These are phyloP conservation scores for Pegoplata infirma DNA, from an alignment of 2,888 invertebrate species.

Conservation along the genomic window DNA sequence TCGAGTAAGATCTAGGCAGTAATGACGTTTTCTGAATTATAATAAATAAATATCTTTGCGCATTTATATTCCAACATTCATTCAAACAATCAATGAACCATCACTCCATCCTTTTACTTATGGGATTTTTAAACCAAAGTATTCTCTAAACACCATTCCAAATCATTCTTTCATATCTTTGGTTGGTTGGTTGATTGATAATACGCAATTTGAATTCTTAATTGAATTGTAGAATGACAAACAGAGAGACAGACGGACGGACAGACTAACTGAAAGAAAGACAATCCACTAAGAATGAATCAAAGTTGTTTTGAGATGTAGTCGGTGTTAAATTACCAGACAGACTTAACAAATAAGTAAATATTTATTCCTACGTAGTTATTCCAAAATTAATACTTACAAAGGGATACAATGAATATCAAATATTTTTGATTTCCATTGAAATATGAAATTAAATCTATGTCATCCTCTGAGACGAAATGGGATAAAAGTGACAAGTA, in stretches of 20 bases:
- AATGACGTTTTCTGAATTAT: conserved; percentile 49
- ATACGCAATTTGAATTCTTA: conserved; percentile 58
- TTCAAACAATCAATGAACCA: conserved; percentile 24
- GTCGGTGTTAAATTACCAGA: conserved; percentile 47
- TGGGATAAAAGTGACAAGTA: neutral
- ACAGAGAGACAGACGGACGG: conserved; percentile 6
- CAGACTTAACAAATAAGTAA: conserved; percentile 19
- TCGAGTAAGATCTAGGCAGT: conserved; percentile 7
- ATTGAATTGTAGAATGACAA: conserved; percentile 31
- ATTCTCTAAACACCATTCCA: neutral
- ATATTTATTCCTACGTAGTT: neutral
- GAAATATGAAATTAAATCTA: conserved; percentile 24
- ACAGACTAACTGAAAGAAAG: neutral
- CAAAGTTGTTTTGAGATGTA: neutral
- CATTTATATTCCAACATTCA: conserved; percentile 43
- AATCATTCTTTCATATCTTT: conserved; percentile 14
- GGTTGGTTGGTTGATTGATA: conserved; percentile 50
- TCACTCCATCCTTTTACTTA: conserved; percentile 8
- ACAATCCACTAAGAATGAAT: conserved; percentile 6
- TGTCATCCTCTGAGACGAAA: conserved; percentile 14
- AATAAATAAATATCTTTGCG: conserved; percentile 29
- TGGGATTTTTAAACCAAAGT: conserved; percentile 16
- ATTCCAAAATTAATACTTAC: neutral
- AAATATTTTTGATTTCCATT: conserved; percentile 28
- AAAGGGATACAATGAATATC: neutral